Evolutionary conservation across 2,797 vertebrate species (phyloP).

Genomic region (Sarcophilus harrisii): DNA sequence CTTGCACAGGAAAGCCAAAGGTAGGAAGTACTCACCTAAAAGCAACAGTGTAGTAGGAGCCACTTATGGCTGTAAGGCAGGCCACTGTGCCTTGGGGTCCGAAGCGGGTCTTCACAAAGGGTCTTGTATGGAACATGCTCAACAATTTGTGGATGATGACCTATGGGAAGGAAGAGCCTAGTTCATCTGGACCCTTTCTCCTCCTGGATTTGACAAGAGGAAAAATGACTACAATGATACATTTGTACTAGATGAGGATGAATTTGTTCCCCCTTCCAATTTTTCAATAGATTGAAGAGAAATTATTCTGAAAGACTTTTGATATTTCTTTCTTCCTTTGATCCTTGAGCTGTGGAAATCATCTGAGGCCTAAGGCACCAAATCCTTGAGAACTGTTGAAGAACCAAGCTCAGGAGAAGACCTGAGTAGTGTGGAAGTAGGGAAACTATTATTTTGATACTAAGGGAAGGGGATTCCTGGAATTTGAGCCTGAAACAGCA

Average conservation of each 20-base stretch:
- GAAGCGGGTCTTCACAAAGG: conserved; percentile 93
- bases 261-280: not conserved
- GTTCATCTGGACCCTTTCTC: not conserved
- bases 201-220: not conserved
- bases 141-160: conserved; percentile 91
- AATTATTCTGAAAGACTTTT: not conserved
- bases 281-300: not conserved
- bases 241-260: not conserved
- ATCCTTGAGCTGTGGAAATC: not conserved
- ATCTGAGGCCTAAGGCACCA: not conserved
- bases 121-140: conserved; percentile 94
- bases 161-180: conserved; percentile 75
- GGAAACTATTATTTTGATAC: not conserved
- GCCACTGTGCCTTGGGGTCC: conserved; percentile 93
- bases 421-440: not conserved
- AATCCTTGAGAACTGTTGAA: not conserved
- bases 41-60: conserved; percentile 92
- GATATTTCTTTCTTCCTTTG: not conserved
- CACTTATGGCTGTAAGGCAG: conserved; percentile 90
- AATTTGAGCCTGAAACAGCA: not conserved
- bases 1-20: not conserved
- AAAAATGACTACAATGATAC: not conserved
- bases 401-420: not conserved
- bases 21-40: conserved; percentile 88
- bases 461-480: not conserved